Conservation (phyloP, 2,888 invertebrate species). For the Eurytoma californica region DNA sequence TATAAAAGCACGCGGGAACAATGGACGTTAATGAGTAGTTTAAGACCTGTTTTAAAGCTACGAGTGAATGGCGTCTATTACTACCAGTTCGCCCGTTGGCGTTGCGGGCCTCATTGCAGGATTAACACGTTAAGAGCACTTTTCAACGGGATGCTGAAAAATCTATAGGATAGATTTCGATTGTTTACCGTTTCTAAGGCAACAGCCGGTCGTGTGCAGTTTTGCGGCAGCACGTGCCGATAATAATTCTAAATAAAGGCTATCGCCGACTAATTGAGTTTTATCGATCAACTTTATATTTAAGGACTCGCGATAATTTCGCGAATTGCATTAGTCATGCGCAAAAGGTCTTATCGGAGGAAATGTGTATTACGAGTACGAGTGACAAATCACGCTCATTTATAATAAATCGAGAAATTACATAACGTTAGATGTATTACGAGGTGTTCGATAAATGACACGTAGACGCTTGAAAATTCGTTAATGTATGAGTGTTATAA, state of each 20-base stretch:
- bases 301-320: conserved; percentile 11
- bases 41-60: too few species aligned
- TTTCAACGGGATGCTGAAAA: too few species aligned
- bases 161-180: too few species aligned
- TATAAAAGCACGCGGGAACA: too few species aligned
- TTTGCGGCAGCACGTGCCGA: neutral
- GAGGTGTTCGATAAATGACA: neutral
- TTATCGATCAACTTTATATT: conserved; percentile 6
- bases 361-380: conserved; percentile 25
- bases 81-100: too few species aligned
- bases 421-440: conserved; percentile 14
- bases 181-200: too few species aligned
- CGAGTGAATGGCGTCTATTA: too few species aligned
- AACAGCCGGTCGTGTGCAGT: too few species aligned
- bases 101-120: too few species aligned
- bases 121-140: too few species aligned
- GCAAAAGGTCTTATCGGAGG: conserved; percentile 10
- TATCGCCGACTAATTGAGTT: neutral
- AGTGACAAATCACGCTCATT: conserved; percentile 14
- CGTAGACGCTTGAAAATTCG: conserved; percentile 8
- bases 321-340: conserved; percentile 22
- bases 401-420: conserved; percentile 20
- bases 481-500: neutral
- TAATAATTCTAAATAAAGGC: neutral
- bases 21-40: too few species aligned